phyloP scores from a whole-genome alignment of 2,888 invertebrate genomes.

The Lottia scabra region DNA sequence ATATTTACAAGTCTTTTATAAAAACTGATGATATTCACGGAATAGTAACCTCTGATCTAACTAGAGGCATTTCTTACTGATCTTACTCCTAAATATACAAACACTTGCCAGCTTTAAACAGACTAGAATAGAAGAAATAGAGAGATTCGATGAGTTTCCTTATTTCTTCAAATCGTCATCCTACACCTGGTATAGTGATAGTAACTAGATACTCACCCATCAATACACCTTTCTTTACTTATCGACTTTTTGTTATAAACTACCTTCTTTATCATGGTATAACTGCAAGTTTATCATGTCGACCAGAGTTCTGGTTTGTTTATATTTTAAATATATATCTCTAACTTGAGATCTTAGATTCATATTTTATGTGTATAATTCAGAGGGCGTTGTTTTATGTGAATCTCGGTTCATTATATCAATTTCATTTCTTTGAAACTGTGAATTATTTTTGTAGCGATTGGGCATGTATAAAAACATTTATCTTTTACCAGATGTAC shows the following conservation, averaged over 20 bases:
- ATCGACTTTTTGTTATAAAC: neutral
- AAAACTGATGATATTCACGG: too few relatives aligned
- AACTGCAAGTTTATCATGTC: neutral
- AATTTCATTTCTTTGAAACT: neutral
- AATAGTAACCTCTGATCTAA: too few relatives aligned
- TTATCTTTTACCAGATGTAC: neutral
- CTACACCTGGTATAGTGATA: neutral
- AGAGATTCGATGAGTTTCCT: too few relatives aligned
- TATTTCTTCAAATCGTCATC: neutral
- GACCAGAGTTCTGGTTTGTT: neutral
- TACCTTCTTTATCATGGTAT: neutral
- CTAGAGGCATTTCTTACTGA: too few relatives aligned
- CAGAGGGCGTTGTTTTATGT: neutral
- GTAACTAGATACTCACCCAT: neutral
- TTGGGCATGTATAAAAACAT: neutral
- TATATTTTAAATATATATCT: neutral
- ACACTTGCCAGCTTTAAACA: too few relatives aligned
- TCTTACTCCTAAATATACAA: too few relatives aligned
- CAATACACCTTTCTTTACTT: neutral
- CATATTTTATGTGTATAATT: neutral
- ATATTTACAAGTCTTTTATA: too few relatives aligned
- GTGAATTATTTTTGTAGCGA: slow-evolving; percentile 1
- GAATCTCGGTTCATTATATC: neutral
- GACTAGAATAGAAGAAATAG: too few relatives aligned
- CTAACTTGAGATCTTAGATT: neutral